These are phyloP conservation scores for Metallyticus violacea DNA, from an alignment of 2,888 invertebrate genomes.

Conservation along the genomic window DNA sequence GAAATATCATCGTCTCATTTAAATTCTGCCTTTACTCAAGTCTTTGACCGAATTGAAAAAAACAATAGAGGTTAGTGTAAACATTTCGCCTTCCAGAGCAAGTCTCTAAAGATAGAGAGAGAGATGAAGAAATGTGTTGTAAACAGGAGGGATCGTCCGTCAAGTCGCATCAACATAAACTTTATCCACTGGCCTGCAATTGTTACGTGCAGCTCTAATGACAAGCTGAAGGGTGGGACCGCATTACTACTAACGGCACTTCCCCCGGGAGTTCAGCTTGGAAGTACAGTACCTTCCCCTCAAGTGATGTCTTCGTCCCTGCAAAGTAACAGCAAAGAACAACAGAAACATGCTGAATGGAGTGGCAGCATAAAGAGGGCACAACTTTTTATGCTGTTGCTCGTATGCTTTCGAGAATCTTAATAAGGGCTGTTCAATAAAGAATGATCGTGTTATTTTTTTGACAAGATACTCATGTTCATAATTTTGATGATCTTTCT, in stretches of 20 bases:
- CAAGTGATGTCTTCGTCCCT: background rate
- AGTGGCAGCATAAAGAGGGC: background rate
- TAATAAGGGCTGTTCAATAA: too few species aligned
- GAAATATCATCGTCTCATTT: too few species aligned
- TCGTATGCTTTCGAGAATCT: too few species aligned
- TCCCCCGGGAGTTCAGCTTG: background rate
- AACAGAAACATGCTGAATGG: too few species aligned
- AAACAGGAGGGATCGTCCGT: background rate
- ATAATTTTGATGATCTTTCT: too few species aligned
- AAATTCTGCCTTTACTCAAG: too few species aligned
- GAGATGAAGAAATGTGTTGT: background rate
- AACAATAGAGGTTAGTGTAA: background rate
- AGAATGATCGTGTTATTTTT: too few species aligned
- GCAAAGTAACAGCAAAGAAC: background rate
- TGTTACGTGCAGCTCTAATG: background rate
- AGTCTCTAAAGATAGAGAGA: too few species aligned
- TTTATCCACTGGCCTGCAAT: background rate
- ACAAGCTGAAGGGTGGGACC: background rate
- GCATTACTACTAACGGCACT: background rate
- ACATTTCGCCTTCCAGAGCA: too few species aligned
- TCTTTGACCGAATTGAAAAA: too few species aligned
- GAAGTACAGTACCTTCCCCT: background rate
- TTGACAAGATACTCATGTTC: too few species aligned
- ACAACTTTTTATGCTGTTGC: too few species aligned
- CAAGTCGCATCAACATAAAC: slow-evolving; percentile 6